Percentiles rank a stretch among this genome's conserved stretches.
phyloP scores from a whole-genome alignment of 2,888 invertebrate genomes.

The Oeneis ivallda region DNA sequence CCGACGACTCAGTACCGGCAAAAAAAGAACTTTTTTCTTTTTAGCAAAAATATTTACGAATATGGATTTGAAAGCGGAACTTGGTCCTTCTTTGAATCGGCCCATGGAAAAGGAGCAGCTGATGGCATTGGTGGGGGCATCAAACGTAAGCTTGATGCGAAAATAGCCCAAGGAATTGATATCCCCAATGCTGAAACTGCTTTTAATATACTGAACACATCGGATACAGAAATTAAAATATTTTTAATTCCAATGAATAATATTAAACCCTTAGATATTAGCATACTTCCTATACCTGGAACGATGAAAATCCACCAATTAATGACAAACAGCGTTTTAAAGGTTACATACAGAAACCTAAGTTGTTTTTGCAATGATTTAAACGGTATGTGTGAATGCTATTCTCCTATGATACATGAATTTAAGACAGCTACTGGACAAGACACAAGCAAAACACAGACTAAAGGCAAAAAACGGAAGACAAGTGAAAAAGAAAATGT shows the following conservation, averaged over 20 bases:
- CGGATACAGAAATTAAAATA: constrained; percentile 22
- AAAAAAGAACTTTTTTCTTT: constrained; percentile 1
- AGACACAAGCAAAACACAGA: too few relatives aligned
- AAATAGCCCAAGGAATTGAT: constrained; percentile 38
- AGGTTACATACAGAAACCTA: constrained; percentile 3
- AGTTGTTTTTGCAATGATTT: constrained; percentile 16
- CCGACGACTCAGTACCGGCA: constrained; percentile 5
- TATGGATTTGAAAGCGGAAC: not conserved
- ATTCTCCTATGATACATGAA: constrained; percentile 1
- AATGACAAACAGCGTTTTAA: not conserved
- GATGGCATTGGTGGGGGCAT: constrained; percentile 7
- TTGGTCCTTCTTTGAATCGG: constrained; percentile 7
- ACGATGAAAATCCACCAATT: constrained; percentile 20
- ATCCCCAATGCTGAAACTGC: constrained; percentile 38
- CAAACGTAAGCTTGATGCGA: constrained; percentile 4
- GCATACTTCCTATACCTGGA: constrained; percentile 11
- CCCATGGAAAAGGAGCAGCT: constrained; percentile 5
- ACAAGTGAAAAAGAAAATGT: not conserved
- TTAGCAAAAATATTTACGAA: not conserved
- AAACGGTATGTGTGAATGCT: constrained; percentile 4
- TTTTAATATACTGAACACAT: constrained; percentile 20
- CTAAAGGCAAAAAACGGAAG: not conserved
- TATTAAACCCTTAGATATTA: not conserved
- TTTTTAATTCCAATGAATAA: constrained; percentile 23
- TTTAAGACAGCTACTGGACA: not conserved